phyloP scores from a whole-genome alignment of 2,888 invertebrate genomes.

The Quadriops clusia region DNA sequence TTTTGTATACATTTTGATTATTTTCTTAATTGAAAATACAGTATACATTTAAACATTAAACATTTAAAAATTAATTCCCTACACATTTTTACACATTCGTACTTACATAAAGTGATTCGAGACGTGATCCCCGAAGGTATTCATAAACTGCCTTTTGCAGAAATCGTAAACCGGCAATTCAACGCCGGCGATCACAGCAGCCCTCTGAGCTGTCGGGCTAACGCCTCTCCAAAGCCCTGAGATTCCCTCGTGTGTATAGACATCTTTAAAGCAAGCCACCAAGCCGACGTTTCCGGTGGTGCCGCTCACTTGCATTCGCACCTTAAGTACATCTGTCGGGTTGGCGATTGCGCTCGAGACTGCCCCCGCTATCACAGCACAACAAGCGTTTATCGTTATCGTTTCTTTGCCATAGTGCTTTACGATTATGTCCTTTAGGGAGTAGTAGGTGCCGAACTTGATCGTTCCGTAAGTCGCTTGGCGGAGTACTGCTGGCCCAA shows the following conservation, averaged over 20 bases:
- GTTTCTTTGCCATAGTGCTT: slow-evolving; percentile 42
- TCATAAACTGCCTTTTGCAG: slow-evolving; percentile 63
- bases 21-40: too few relatives aligned
- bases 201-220: slow-evolving; percentile 84
- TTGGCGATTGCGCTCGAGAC: slow-evolving; percentile 90
- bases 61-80: slow-evolving; percentile 7
- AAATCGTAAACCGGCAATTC: slow-evolving; percentile 91
- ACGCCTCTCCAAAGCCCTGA: slow-evolving; percentile 87
- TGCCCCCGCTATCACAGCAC: slow-evolving; percentile 79
- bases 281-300: slow-evolving; percentile 43
- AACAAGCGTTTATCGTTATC: slow-evolving; percentile 60
- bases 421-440: slow-evolving; percentile 61
- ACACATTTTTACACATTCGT: slow-evolving; percentile 3
- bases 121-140: slow-evolving; percentile 63
- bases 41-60: too few relatives aligned
- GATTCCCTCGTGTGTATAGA: slow-evolving; percentile 72
- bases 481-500: slow-evolving; percentile 82
- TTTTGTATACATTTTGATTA: too few relatives aligned
- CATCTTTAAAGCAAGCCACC: slow-evolving; percentile 67
- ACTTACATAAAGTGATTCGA: slow-evolving; percentile 79
- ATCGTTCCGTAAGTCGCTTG: slow-evolving; percentile 95
- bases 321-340: slow-evolving; percentile 93
- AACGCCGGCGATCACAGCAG: slow-evolving; percentile 86
- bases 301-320: slow-evolving; percentile 80
- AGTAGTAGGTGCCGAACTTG: slow-evolving; percentile 92